Evolutionary conservation across 2,113 vertebrate genomes (phyloP).

Genomic region (Gavialis gangeticus): DNA sequence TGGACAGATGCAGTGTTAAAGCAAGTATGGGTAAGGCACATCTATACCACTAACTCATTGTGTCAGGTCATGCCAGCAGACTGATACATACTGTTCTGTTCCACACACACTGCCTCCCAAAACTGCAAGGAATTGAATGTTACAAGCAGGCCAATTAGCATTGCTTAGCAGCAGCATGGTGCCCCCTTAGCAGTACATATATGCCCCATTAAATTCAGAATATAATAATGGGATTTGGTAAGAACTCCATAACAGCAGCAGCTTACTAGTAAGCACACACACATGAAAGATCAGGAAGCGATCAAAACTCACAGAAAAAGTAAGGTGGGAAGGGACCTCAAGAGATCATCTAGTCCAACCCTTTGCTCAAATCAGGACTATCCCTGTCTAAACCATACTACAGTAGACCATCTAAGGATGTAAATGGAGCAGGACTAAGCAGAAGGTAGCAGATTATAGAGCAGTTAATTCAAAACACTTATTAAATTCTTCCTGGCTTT

Average conservation of each 20-base stretch:
- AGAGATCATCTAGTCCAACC: too few relatives aligned
- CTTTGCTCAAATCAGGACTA: too few relatives aligned
- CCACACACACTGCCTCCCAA: too few relatives aligned
- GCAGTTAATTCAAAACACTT: neutral
- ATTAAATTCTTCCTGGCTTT: neutral
- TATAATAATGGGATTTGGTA: neutral
- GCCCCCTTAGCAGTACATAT: too few relatives aligned
- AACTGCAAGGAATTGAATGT: too few relatives aligned
- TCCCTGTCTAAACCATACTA: too few relatives aligned
- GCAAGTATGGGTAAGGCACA: neutral
- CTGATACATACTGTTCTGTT: too few relatives aligned
- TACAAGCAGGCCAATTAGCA: too few relatives aligned
- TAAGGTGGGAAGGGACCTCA: too few relatives aligned
- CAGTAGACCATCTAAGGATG: neutral
- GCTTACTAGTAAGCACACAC: neutral
- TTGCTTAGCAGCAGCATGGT: too few relatives aligned
- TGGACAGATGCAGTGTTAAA: neutral
- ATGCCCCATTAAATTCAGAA: neutral
- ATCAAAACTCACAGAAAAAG: neutral
- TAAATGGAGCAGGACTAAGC: neutral
- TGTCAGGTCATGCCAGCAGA: too few relatives aligned
- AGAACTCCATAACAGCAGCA: neutral
- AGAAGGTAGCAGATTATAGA: neutral
- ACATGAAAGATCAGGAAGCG: neutral
- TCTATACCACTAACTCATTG: too few relatives aligned